Percentiles rank a stretch among this genome's conserved stretches.
Conservation (phyloP, 1,140 invertebrate species). For the Drosophila teissieri region DNA sequence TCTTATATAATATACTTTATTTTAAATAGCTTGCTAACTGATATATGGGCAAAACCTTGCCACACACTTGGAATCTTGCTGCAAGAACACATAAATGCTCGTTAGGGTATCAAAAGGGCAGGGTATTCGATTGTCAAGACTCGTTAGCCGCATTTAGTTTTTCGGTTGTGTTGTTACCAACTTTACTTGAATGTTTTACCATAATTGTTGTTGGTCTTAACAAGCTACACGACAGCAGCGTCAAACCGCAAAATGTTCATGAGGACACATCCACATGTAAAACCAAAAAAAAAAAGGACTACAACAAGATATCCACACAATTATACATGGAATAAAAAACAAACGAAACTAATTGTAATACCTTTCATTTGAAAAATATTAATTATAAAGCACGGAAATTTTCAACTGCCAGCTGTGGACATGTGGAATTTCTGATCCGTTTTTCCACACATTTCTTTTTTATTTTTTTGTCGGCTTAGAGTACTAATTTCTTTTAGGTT, state of each 20-base stretch:
- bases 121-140: neutral
- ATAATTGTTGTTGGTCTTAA: slow-evolving; percentile 45
- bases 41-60: no score
- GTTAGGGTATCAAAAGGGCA: slow-evolving; percentile 3
- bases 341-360: slow-evolving; percentile 63
- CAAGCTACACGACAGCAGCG: slow-evolving; percentile 69
- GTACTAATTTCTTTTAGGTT: slow-evolving; percentile 15
- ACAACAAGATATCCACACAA: neutral
- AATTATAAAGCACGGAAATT: slow-evolving; percentile 63
- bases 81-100: no score
- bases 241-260: slow-evolving; percentile 65
- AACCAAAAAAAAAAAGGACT: slow-evolving; percentile 12
- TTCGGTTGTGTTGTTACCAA: slow-evolving; percentile 12
- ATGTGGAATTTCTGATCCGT: slow-evolving; percentile 53
- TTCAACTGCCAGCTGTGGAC: slow-evolving; percentile 27
- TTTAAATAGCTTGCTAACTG: neutral
- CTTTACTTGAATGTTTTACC: slow-evolving; percentile 13
- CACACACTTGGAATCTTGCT: no score
- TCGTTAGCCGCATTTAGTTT: slow-evolving; percentile 27
- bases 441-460: slow-evolving; percentile 7
- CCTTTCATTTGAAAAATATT: slow-evolving; percentile 77
- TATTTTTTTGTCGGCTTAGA: slow-evolving; percentile 5
- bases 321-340: slow-evolving; percentile 11
- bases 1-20: no score
- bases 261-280: slow-evolving; percentile 25